Percentiles rank a stretch among this genome's conserved stretches.
phyloP scores from a whole-genome alignment of 2,113 vertebrate species.

The Coregonus clupeaformis region DNA sequence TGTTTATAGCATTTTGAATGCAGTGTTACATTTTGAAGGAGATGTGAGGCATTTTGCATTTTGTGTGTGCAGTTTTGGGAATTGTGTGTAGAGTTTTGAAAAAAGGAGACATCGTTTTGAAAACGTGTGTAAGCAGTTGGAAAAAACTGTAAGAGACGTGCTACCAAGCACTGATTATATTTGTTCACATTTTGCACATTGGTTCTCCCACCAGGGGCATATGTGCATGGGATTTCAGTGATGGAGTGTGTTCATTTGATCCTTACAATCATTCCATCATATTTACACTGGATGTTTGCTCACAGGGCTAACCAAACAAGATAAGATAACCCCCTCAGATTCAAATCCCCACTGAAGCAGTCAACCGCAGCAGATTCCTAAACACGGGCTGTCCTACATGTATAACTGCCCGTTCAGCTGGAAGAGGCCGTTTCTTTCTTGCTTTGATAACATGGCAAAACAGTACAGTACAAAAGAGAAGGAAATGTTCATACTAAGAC shows the following conservation, averaged over 20 bases:
- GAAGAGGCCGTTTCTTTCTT: not conserved
- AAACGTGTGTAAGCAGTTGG: too few species aligned
- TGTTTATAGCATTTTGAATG: too few species aligned
- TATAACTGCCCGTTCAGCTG: not conserved
- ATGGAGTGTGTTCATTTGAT: slow-evolving; percentile 33
- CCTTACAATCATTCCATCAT: slow-evolving; percentile 45
- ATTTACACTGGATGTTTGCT: slow-evolving; percentile 63
- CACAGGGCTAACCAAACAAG: slow-evolving; percentile 58
- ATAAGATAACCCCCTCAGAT: slow-evolving; percentile 39
- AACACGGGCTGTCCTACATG: slow-evolving; percentile 21
- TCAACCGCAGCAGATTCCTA: slow-evolving; percentile 31
- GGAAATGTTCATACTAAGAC: not conserved
- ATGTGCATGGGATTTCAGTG: slow-evolving; percentile 29
- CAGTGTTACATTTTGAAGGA: too few species aligned
- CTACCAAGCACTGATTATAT: slow-evolving; percentile 31
- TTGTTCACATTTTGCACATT: slow-evolving; percentile 32
- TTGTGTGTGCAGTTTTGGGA: too few species aligned
- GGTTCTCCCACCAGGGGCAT: not conserved
- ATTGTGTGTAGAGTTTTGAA: too few species aligned
- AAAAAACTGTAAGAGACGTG: too few species aligned
- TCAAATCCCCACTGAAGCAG: slow-evolving; percentile 29
- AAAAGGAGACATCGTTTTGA: too few species aligned
- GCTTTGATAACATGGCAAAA: too few species aligned
- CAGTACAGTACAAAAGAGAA: not conserved
- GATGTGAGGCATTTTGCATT: too few species aligned